A percentile compares a stretch with the other conserved stretches of the same genome.
Evolutionary conservation across 2,113 vertebrate species (phyloP).

Genomic region (Percina caprodes): DNA sequence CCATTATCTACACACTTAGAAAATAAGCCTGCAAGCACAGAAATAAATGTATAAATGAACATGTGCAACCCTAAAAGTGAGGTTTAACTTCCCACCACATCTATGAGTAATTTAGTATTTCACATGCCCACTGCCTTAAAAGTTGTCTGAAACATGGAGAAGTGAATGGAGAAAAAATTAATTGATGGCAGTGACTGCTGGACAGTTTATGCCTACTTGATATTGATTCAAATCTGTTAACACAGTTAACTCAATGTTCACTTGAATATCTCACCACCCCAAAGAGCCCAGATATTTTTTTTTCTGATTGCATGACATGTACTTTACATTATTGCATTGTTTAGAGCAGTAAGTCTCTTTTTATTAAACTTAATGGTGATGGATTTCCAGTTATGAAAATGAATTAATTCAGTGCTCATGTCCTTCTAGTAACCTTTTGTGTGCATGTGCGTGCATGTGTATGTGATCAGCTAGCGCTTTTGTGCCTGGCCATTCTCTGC

Average conservation of each 20-base stretch:
- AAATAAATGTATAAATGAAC: neutral
- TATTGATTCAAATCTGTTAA: neutral
- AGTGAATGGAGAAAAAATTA: neutral
- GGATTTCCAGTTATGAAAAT: constrained; percentile 44
- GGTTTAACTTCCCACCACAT: neutral
- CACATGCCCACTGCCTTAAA: neutral
- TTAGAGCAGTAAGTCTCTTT: neutral
- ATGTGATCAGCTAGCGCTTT: constrained; percentile 33
- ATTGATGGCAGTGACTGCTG: neutral
- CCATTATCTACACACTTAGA: neutral
- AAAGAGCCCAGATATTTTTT: constrained; percentile 6
- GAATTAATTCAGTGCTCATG: constrained; percentile 45
- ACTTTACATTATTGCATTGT: neutral
- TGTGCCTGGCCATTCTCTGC: constrained; percentile 5
- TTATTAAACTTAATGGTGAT: constrained; percentile 24
- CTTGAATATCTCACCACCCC: neutral
- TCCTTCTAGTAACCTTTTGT: constrained; percentile 64
- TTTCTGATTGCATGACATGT: neutral
- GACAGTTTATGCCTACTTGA: neutral
- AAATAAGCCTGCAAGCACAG: neutral
- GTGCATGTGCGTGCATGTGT: constrained; percentile 32
- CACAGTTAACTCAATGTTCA: neutral
- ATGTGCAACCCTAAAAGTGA: neutral
- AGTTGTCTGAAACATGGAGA: neutral
- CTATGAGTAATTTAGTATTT: neutral